Conservation (phyloP, 2,888 invertebrate species). For the Volucella inanis region DNA sequence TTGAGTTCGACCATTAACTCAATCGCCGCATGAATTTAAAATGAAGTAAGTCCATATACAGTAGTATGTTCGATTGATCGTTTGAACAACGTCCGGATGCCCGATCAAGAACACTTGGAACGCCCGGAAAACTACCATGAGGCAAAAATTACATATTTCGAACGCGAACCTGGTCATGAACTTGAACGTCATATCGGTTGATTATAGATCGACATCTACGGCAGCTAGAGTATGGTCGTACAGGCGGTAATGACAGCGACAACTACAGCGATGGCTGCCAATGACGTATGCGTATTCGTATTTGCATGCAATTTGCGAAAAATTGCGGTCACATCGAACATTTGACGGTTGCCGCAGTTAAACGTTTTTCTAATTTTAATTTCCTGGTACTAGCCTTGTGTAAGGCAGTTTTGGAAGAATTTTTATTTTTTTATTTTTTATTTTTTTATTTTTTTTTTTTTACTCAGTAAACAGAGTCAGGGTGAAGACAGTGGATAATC, state of each 20-base stretch:
- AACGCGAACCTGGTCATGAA: constrained; percentile 62
- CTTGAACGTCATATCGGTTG: constrained; percentile 61
- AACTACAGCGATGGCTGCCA: constrained; percentile 52
- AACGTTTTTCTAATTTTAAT: constrained; percentile 24
- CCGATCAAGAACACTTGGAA: background rate
- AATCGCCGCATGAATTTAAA: constrained; percentile 55
- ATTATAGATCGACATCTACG: constrained; percentile 43
- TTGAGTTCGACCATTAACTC: constrained; percentile 55
- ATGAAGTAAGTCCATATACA: background rate
- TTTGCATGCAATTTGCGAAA: constrained; percentile 61
- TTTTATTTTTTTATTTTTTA: no score
- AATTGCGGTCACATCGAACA: constrained; percentile 32
- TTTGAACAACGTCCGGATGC: no score
- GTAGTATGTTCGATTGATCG: no score
- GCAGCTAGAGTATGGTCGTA: constrained; percentile 52
- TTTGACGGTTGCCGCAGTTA: constrained; percentile 4
- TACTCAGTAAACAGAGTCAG: constrained; percentile 1
- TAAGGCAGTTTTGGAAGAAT: constrained; percentile 30
- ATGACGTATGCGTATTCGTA: constrained; percentile 36
- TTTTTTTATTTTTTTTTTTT: background rate
- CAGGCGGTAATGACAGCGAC: constrained; percentile 29
- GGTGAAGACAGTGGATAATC: background rate
- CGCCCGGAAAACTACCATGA: constrained; percentile 47
- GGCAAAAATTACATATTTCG: constrained; percentile 60
- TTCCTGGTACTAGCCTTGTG: constrained; percentile 41